Evolutionary conservation across 2,888 invertebrate species (phyloP).

Genomic region (Nomada fabriciana): DNA sequence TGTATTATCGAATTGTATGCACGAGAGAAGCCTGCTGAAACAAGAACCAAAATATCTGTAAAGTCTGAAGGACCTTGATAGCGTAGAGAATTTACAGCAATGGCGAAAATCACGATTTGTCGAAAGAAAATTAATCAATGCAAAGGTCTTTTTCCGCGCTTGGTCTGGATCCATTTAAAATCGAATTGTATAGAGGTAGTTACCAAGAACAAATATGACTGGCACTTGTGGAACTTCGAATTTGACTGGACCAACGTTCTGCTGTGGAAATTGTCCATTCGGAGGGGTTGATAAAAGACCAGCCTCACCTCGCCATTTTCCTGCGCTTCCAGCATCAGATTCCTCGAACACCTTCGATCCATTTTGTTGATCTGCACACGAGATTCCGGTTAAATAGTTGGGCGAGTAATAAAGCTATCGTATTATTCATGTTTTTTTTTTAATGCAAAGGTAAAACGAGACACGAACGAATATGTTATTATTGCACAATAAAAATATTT

Average conservation of each 20-base stretch:
- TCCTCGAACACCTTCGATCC: conserved; percentile 87
- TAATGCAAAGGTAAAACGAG: no score
- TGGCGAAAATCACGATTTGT: background rate
- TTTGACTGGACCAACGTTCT: conserved; percentile 92
- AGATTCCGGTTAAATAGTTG: conserved; percentile 6
- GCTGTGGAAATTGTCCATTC: conserved; percentile 90
- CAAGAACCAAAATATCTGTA: background rate
- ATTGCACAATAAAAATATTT: no score
- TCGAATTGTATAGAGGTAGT: conserved; percentile 71
- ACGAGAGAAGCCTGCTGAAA: no score
- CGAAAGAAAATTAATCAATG: no score
- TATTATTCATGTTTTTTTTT: no score
- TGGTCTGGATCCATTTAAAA: no score
- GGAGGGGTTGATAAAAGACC: conserved; percentile 87
- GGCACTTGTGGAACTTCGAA: conserved; percentile 95
- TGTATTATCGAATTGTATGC: background rate
- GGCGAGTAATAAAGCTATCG: no score
- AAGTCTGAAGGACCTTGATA: background rate
- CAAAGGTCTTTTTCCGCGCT: background rate
- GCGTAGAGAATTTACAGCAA: background rate
- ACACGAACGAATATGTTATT: no score
- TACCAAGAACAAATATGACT: conserved; percentile 94
- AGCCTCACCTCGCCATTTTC: conserved; percentile 85
- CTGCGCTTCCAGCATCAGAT: conserved; percentile 83
- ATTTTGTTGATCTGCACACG: conserved; percentile 90